These are phyloP conservation scores for Dendropsophus ebraccatus DNA, from an alignment of 2,113 vertebrate species.

Conservation along the genomic window DNA sequence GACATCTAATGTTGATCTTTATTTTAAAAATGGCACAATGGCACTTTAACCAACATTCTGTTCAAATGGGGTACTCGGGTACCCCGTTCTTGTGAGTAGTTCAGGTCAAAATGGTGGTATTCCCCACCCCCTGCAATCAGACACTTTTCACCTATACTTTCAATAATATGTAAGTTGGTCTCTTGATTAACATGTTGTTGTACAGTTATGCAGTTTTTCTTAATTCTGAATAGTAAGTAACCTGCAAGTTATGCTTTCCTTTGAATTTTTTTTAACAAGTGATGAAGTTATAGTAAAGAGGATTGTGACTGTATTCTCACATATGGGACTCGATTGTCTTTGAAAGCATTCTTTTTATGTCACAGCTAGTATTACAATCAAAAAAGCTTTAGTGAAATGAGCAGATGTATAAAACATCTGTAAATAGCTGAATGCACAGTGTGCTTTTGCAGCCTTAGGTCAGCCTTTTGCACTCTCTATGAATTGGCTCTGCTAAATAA, in stretches of 20 bases:
- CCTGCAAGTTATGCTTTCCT: not conserved
- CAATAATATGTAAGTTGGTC: too few species aligned
- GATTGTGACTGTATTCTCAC: slow-evolving; percentile 25
- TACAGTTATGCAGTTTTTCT: not conserved
- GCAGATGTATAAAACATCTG: slow-evolving; percentile 59
- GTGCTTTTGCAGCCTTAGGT: slow-evolving; percentile 57
- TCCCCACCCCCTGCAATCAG: too few species aligned
- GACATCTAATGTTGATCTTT: too few species aligned
- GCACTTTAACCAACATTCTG: too few species aligned
- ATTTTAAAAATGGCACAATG: too few species aligned
- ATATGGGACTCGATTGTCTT: slow-evolving; percentile 48
- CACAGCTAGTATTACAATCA: slow-evolving; percentile 53
- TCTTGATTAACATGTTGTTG: not conserved
- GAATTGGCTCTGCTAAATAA: slow-evolving; percentile 56
- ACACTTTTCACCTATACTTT: too few species aligned
- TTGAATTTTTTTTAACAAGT: slow-evolving; percentile 18
- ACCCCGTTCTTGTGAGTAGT: too few species aligned
- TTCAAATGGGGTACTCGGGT: too few species aligned
- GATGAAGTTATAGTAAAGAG: not conserved
- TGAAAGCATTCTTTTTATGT: slow-evolving; percentile 52
- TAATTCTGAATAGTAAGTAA: not conserved
- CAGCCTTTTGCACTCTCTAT: slow-evolving; percentile 59
- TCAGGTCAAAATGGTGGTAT: too few species aligned
- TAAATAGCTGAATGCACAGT: slow-evolving; percentile 57
- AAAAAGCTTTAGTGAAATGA: slow-evolving; percentile 46